Evolutionary conservation across 2,113 vertebrate species (phyloP), one percentile per base, ranked within the genome.

Genomic region (Aptenodytes forsteri): DNA sequence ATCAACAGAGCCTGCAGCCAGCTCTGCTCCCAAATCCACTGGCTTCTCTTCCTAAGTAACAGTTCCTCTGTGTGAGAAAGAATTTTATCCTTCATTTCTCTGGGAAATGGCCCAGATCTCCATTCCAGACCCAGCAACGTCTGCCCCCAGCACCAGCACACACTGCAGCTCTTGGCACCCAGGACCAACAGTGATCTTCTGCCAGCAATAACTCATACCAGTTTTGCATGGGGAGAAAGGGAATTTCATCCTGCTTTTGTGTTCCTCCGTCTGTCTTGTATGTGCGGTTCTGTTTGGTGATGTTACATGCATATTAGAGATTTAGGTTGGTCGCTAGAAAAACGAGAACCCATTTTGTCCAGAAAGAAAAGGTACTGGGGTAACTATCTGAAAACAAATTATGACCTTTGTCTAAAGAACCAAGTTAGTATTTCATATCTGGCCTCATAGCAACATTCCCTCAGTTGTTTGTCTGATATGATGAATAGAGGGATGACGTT

Each of bases 71-170:
- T 16, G 15, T 52, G 16, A 52, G 50, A 58, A 49, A 50, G 3
- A 69, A 23, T 32, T 47, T 46, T n/a, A 16, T 42, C 27, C 17
- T n/a, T 59, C 18, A 17, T 29, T 65, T 66, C 44, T n/a, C 17
- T n/a, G 11, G 19, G 20, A 77, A 71, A 23, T 23, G 3, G 7
- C 16, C 29, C 23, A 29, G 25, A 58, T 55, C 34, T 65, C 55
- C 11, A 38, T 47, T 50, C 34, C 20, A 64, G 23, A 34, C 15
- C 64, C 8, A 0, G 0, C 49, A n/a, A 23, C 0, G 1, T 29
- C 44, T 67, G 7, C 10, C 50, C 38, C 15, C 11, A 42, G 42
- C 34, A 10, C 27, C 46, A 80, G 27, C 17, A n/a, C 26, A 34
- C 7, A 1, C 13, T 30, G 17, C 38, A 78, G 38, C 27, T 80